Evolutionary conservation across 2,113 vertebrate genomes (phyloP), one percentile per base, ranked within the genome.

Genomic region (Beaufortia kweichowensis): DNA sequence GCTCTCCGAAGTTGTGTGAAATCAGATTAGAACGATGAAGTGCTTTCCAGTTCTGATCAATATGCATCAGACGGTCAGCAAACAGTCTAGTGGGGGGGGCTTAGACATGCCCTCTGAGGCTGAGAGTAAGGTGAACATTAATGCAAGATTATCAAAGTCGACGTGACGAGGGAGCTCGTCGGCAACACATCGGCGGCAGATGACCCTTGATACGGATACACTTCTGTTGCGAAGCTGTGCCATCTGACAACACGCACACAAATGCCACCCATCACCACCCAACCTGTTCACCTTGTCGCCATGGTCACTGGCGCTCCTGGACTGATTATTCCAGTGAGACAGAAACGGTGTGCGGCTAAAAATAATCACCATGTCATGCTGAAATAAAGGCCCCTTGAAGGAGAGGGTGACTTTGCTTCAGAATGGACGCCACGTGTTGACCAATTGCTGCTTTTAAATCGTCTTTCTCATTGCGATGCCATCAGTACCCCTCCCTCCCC

Each of bases 351-450:
- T 6, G 5, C 14, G 50, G 46, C 78, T 81, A 87, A 85, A 80
- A 84, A 87, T 79, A 75, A 78, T 61, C 48, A 28, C n/a, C 26
- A 31, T 74, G 60, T 77, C 78, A 15, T 71, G 78, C 72, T 80
- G 70, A 77, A 79, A 83, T 62, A 24, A 81, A 70, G 56, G 64
- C 39, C 68, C 17, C 53, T 68, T 15, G 66, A 79, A 85, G 79
- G 77, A 78, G 78, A 84, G 39, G 10, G 33, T 63, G 75, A 82
- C 72, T 82, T 75, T 81, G 35, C 48, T 81, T 63, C 68, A 17
- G 61, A 81, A 46, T 29, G 70, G 69, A 28, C 50, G 12, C 23
- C 56, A 41, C 64, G 23, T 68, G 31, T 31, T 79, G 65, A 79
- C 43, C 63, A 17, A 33, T 71, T 23, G 6, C 31, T 10, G 10